Evolutionary conservation across 2,113 vertebrate genomes (phyloP), one percentile per base, ranked within the genome.

Genomic region (Myiozetetes cayanensis): DNA sequence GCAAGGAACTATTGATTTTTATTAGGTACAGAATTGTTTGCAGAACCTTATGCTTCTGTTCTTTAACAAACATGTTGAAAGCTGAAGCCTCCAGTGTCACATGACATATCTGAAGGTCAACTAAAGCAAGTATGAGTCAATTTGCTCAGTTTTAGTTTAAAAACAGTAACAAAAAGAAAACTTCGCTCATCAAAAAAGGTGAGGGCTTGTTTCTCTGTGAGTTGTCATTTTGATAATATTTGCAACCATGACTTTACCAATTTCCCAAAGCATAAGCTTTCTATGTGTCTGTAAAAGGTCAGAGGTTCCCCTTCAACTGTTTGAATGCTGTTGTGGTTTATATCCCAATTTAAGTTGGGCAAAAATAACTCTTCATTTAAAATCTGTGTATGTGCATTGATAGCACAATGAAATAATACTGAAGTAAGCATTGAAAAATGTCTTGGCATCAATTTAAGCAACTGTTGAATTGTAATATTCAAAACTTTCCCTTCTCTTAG

Each of bases 401-500:
- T 35, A 80, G 25, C 10, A 53, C 14, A 24, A 65, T 35, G 68
- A 73, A 73, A 21, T 77, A 82, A 52, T 71, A 49, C 4, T 74
- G 9, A 52, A 74, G 33, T 59, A 79, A 77, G 58, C 14, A 30
- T 2, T 33, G 9, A 37, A 78, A 90, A 56, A n/a, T 41, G 6
- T 72, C 66, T 62, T 77, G 55, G 8, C 19, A 49, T 85, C 59
- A 59, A 4, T 77, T 81, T 81, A 75, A 86, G 14, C 65, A 79
- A 4, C 39, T 74, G 7, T 31, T 87, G 24, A 50, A 71, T 49
- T 92, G 20, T 92, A 68, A 80, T 47, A 79, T 18, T 91, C 8
- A 37, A 74, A 89, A 62, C 56, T 72, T 70, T 78, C 92, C 68
- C 88, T 24, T 75, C 14, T 94, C 70, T 70, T 90, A 99, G 99